These are phyloP conservation scores for Oxycera nigricornis DNA, from an alignment of 2,888 invertebrate genomes.

Conservation along the genomic window DNA sequence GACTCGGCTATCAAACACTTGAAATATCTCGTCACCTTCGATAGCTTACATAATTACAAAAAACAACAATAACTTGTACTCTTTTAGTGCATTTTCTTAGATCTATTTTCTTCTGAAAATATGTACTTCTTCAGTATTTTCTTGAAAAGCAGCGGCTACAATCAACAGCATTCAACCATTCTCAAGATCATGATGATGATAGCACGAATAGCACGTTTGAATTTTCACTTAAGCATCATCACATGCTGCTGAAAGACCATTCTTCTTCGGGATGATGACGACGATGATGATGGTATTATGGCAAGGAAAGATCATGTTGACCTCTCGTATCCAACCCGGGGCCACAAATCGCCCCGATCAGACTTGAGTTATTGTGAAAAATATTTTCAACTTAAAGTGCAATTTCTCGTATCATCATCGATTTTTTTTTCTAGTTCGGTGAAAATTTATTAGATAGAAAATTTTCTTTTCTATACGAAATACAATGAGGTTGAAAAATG, in stretches of 20 bases:
- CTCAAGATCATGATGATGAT: constrained; percentile 21
- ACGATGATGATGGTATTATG: too few relatives aligned
- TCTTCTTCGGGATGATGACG: too few relatives aligned
- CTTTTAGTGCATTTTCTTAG: background rate
- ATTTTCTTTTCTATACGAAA: too few relatives aligned
- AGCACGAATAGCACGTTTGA: constrained; percentile 18
- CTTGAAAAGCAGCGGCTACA: too few relatives aligned
- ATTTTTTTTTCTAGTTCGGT: constrained; percentile 42
- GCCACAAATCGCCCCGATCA: constrained; percentile 17
- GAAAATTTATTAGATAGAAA: constrained; percentile 44
- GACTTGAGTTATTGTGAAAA: constrained; percentile 29
- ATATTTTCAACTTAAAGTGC: constrained; percentile 46
- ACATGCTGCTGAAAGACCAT: background rate
- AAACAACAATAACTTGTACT: too few relatives aligned
- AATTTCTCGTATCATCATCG: constrained; percentile 49
- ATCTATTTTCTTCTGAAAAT: constrained; percentile 21
- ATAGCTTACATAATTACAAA: constrained; percentile 19
- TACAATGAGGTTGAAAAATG: too few relatives aligned
- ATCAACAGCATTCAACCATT: background rate
- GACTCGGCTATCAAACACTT: too few relatives aligned
- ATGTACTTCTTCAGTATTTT: background rate
- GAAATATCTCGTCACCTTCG: background rate
- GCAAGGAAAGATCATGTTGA: constrained; percentile 22
- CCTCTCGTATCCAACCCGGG: constrained; percentile 9
- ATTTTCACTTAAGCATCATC: constrained; percentile 18